These are phyloP conservation scores for Calliphora vicina DNA, from an alignment of 1,140 invertebrate species.

Conservation along the genomic window DNA sequence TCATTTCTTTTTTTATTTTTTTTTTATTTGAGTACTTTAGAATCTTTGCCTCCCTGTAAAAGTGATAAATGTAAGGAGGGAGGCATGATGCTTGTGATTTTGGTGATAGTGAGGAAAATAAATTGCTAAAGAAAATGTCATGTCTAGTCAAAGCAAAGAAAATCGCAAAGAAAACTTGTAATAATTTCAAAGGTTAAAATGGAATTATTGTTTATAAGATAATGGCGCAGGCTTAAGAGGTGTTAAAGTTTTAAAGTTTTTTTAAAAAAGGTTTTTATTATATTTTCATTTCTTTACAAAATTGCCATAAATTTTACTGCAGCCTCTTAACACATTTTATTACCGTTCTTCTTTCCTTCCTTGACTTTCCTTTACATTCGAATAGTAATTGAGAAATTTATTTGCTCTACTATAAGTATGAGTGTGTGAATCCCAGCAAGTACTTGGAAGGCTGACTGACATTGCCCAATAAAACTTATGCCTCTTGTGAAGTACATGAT, in stretches of 20 bases:
- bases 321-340: not conserved
- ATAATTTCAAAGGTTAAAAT: not conserved
- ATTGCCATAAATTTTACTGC: not conserved
- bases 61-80: not conserved
- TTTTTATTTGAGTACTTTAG: not conserved
- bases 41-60: not conserved
- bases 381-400: too few relatives aligned
- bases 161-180: not conserved
- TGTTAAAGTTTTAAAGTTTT: too few relatives aligned
- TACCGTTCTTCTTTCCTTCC: not conserved
- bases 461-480: conserved; percentile 6
- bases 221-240: not conserved
- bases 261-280: too few relatives aligned
- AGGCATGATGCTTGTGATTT: not conserved
- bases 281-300: too few relatives aligned
- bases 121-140: not conserved
- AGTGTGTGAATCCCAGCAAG: not conserved
- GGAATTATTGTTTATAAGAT: not conserved
- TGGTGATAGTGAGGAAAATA: not conserved
- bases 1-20: not conserved
- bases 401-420: not conserved
- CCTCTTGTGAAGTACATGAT: not conserved
- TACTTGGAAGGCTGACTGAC: not conserved
- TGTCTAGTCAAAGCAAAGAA: not conserved
- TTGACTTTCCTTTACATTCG: too few relatives aligned